Percentiles rank a stretch among this genome's conserved stretches.
These are phyloP conservation scores for Bimastos eiseni DNA, from an alignment of 2,888 invertebrate species.

Conservation along the genomic window DNA sequence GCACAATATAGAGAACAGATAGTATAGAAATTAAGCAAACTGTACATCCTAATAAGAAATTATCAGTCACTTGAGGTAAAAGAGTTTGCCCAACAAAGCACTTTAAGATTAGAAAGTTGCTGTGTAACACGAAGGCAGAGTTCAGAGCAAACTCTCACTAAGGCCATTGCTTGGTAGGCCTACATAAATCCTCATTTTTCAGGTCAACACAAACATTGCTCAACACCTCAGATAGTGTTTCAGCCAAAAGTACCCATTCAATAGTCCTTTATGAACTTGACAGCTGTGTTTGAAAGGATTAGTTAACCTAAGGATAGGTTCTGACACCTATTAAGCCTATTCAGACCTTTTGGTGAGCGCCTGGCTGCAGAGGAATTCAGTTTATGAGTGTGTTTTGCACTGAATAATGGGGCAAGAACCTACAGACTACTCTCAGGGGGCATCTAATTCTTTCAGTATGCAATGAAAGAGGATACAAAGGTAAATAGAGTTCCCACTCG, in stretches of 20 bases:
- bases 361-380: neutral
- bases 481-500: constrained; percentile 13
- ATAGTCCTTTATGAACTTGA: constrained; percentile 15
- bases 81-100: neutral
- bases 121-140: neutral
- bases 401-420: neutral
- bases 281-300: constrained; percentile 24
- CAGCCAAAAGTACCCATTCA: neutral
- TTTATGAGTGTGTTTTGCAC: neutral
- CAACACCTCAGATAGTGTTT: constrained; percentile 6
- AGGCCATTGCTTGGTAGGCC: neutral
- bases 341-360: neutral
- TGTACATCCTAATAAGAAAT: neutral
- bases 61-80: neutral
- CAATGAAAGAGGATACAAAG: neutral
- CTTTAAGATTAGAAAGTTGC: neutral
- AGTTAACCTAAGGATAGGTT: neutral
- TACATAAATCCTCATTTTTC: neutral
- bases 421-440: neutral
- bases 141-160: neutral
- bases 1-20: neutral
- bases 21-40: neutral
- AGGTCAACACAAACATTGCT: constrained; percentile 13
- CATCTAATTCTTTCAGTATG: constrained; percentile 13
- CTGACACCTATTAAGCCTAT: constrained; percentile 13